Percentiles rank a stretch among this genome's conserved stretches.
Conservation (phyloP, 1,140 invertebrate species). For the Ectropis grisescens region DNA sequence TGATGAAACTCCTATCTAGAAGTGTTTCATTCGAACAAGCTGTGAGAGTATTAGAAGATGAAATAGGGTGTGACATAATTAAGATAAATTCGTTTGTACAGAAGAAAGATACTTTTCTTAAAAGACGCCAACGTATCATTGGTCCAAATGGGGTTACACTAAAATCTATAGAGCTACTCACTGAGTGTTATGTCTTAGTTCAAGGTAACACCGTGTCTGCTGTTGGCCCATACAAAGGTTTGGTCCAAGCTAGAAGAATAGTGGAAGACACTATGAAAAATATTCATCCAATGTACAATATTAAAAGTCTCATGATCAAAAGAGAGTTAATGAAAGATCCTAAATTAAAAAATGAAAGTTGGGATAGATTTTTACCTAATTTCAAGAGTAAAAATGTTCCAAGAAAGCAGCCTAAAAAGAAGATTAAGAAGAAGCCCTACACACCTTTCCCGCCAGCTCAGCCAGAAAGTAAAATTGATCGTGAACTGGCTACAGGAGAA, state of each 20-base stretch:
- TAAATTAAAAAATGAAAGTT: conserved; percentile 93
- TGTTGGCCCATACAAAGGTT: conserved; percentile 94
- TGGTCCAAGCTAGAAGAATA: conserved; percentile 93
- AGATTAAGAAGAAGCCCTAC: conserved; percentile 90
- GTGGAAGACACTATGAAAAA: conserved; percentile 99
- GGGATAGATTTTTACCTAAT: conserved; percentile 97
- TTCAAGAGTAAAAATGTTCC: conserved; percentile 95
- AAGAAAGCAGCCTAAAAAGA: conserved; percentile 91
- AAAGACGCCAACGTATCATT: conserved; percentile 93
- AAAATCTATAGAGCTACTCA: conserved; percentile 98
- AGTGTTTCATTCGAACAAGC: conserved; percentile 98
- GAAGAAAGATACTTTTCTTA: conserved; percentile 97
- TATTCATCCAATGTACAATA: conserved; percentile 99
- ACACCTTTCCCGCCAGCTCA: conserved; percentile 98
- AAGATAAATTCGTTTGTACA: conserved; percentile 93
- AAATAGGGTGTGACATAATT: conserved; percentile 95
- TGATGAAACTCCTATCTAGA: conserved; percentile 94
- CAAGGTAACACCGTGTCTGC: conserved; percentile 98
- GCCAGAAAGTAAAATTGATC: conserved; percentile 94
- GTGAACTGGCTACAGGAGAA: conserved; percentile 94
- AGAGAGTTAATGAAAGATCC: conserved; percentile 94
- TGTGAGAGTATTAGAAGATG: conserved; percentile 87
- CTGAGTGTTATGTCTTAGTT: conserved; percentile 96
- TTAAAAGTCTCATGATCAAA: conserved; percentile 99
- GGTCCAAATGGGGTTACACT: conserved; percentile 97